Percentiles rank a stretch among this genome's conserved stretches.
These are phyloP conservation scores for Colistium nudipinnis DNA, from an alignment of 2,113 vertebrate species.

Conservation along the genomic window DNA sequence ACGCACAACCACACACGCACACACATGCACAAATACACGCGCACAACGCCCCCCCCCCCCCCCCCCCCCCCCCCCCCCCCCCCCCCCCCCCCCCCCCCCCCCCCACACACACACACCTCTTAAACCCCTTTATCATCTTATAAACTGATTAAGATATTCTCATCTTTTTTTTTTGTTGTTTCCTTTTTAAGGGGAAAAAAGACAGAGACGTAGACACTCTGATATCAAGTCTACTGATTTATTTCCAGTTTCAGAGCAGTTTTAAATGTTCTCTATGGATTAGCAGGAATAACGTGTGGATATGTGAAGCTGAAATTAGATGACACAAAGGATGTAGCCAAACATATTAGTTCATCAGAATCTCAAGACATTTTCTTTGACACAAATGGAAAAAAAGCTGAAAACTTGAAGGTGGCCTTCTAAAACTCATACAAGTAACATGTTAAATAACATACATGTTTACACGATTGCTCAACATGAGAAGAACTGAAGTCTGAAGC, in stretches of 20 bases:
- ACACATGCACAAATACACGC: constrained; percentile 12
- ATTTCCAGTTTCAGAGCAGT: constrained; percentile 60
- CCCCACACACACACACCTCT: background rate
- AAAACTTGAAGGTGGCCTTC: constrained; percentile 5
- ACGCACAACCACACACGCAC: constrained; percentile 21
- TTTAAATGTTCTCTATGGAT: constrained; percentile 27
- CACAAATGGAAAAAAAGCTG: constrained; percentile 15
- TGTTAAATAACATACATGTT: constrained; percentile 10
- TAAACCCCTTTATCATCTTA: too few relatives aligned
- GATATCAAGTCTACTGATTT: constrained; percentile 55
- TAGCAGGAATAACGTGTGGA: constrained; percentile 44
- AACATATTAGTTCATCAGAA: constrained; percentile 45
- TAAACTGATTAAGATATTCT: background rate
- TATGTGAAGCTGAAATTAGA: constrained; percentile 36
- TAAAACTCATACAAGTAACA: background rate
- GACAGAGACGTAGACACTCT: constrained; percentile 23
- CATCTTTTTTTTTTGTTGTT: constrained; percentile 21
- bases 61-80: too few relatives aligned
- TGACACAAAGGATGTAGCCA: constrained; percentile 34
- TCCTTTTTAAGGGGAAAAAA: background rate
- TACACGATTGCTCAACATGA: constrained; percentile 50
- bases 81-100: too few relatives aligned
- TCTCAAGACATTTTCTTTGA: constrained; percentile 46
- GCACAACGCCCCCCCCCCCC: too few relatives aligned
- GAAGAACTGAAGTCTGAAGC: background rate